Percentiles rank a stretch among this genome's conserved stretches.
Evolutionary conservation across 2,797 vertebrate species (phyloP).

Genomic region (Erpetoichthys calabaricus): DNA sequence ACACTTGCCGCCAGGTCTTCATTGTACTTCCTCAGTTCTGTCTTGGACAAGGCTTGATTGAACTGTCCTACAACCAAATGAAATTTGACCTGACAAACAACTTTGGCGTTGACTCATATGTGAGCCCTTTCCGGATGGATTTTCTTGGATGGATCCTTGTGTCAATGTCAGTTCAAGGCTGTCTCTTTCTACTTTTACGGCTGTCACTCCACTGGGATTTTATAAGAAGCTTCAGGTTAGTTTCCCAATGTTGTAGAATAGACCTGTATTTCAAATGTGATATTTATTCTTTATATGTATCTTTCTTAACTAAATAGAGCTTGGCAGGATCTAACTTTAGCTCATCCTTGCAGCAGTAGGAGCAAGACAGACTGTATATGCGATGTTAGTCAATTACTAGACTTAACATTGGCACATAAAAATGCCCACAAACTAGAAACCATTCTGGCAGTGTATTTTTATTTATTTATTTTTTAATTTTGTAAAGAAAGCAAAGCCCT

Average conservation of each 20-base stretch:
- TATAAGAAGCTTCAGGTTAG: conserved; percentile 28
- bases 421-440: too few species aligned
- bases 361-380: too few species aligned
- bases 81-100: conserved; percentile 37
- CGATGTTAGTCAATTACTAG: too few species aligned
- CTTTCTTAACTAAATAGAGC: too few species aligned
- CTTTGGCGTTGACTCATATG: conserved; percentile 39
- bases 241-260: neutral
- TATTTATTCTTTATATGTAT: too few species aligned
- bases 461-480: too few species aligned
- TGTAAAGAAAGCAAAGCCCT: too few species aligned
- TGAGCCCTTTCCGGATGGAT: conserved; percentile 43
- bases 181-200: conserved; percentile 30
- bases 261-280: neutral
- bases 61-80: conserved; percentile 47
- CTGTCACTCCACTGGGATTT: conserved; percentile 36
- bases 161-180: conserved; percentile 39
- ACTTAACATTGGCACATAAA: too few species aligned
- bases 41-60: conserved; percentile 46
- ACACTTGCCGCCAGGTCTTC: conserved; percentile 39
- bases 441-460: too few species aligned
- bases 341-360: too few species aligned
- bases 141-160: conserved; percentile 43
- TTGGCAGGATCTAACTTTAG: too few species aligned
- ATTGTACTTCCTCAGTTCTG: conserved; percentile 48